Base-by-base conservation (phyloP, 1,140 invertebrate genomes). In the Dryas iulia region DNA sequence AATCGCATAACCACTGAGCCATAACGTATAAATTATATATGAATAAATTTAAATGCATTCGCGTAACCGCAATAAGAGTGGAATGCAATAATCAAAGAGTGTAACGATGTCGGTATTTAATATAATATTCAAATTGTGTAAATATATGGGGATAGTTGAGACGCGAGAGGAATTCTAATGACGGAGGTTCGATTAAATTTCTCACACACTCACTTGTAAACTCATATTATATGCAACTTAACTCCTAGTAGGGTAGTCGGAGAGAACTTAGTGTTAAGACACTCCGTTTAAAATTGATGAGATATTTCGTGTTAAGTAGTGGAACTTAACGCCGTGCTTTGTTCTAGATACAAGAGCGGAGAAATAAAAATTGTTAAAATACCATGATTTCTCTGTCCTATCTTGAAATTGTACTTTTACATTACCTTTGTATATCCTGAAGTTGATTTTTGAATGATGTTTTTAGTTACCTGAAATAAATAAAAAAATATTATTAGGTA, bases 111-210 rank as follows among this genome's bases (percentile, higher is more conserved):
- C 60, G 58, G 52, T 33, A 39, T 82, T 84, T 82, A 84, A 84
- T 84, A 84, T 83, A 82, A 83, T 84, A 84, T 84, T 84, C 82
- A 83, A 84, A 84, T 84, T 66, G 69, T 71, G 64, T 67, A 72
- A 68, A 68, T 53, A 53, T 24, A 47, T 28, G 39, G 24, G n/a
- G 21, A 67, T 67, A 67, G 65, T 54, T 67, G 58, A 35, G 59
- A 47, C 39, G 58, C 65, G 65, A 35, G 65, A 21, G 65, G 65
- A 53, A 60, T 67, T 39, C 57, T 66, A 59, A 66, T 67, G 54
- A 60, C 14, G 31, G 35, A 61, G 39, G 14, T 47, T 47, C 39
- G 39, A 47, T 47, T 21, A 10, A 47, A 21, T 18, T 47, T 47
- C 39, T 47, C 14, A 18, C 14, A 47, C 21, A 47, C 39, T 47